Evolutionary conservation across 2,888 invertebrate species (phyloP), one percentile per base, ranked within the genome.

Genomic region (Catotricha subobsoleta): DNA sequence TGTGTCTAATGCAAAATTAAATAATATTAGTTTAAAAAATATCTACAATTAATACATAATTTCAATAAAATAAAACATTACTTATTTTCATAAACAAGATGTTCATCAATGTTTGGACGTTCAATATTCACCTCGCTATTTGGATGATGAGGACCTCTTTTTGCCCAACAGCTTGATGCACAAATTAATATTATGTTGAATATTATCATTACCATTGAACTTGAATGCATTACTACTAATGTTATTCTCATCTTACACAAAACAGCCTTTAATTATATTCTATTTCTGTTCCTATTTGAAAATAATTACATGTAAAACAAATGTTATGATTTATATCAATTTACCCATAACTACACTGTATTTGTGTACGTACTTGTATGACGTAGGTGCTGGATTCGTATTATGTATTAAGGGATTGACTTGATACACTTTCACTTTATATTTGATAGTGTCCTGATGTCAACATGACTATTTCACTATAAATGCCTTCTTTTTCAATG

Each of bases 61-160:
- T 3, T 12, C n/a, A n/a, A 10, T 21, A 13, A 25, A 15, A 16
- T 39, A 20, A 19, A 35, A 21, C 19, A 27, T 65, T 60, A 86
- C 86, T 74, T 73, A 30, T 71, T 69, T 55, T 86, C 84, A 47
- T 81, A 82, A 41, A 84, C 65, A 16, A 87, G 62, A 51, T 80
- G 66, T 9, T 68, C 64, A 53, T 86, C 82, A 28, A 63, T 54
- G 46, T 56, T 55, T 34, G 82, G 66, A 19, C 43, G 30, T 21
- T 35, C 29, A 42, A 57, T 53, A 15, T 36, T 36, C 16, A 52
- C 25, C 34, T 54, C 70, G 49, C 67, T 68, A 47, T 68, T 58
- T 0, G 77, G 77, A 59, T 77, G 78, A 55, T 73, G 73, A 1
- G 77, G 77, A 12, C 77, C 77, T 44, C 76, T 60, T 48, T 67